Evolutionary conservation across 1,140 invertebrate species (phyloP).

Genomic region (Onthophagus taurus): DNA sequence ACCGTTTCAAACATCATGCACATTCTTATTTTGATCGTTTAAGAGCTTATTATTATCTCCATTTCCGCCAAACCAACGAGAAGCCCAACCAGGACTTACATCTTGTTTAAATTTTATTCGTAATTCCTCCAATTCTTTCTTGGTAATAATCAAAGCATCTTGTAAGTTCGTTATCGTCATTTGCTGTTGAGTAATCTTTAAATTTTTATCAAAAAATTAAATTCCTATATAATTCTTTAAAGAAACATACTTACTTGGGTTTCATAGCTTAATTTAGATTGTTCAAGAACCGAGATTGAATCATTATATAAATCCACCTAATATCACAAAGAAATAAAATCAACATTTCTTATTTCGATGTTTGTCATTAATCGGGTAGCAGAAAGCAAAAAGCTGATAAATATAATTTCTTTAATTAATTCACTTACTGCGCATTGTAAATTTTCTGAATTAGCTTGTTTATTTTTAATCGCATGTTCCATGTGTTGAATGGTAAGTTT

Average conservation of each 20-base stretch:
- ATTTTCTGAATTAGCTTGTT: constrained; percentile 26
- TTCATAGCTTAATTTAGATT: constrained; percentile 25
- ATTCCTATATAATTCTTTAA: no score
- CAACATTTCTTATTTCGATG: no score
- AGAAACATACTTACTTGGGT: constrained; percentile 24
- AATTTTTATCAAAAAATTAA: neutral
- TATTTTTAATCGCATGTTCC: constrained; percentile 20
- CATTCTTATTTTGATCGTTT: constrained; percentile 18
- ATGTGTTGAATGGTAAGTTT: constrained; percentile 18
- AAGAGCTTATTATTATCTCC: neutral
- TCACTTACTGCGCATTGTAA: constrained; percentile 23
- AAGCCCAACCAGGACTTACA: constrained; percentile 32
- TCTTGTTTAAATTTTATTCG: constrained; percentile 26
- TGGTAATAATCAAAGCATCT: constrained; percentile 26
- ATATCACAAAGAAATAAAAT: no score
- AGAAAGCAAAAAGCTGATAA: neutral
- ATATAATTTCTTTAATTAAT: neutral
- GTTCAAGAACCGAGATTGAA: constrained; percentile 31
- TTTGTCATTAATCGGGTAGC: no score
- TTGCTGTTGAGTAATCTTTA: constrained; percentile 29
- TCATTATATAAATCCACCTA: constrained; percentile 33
- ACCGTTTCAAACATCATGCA: constrained; percentile 35
- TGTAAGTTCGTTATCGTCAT: constrained; percentile 30
- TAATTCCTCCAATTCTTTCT: constrained; percentile 30
- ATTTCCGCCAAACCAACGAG: constrained; percentile 30